phyloP scores from a whole-genome alignment of 2,888 invertebrate species.

The Germaria angustata region DNA sequence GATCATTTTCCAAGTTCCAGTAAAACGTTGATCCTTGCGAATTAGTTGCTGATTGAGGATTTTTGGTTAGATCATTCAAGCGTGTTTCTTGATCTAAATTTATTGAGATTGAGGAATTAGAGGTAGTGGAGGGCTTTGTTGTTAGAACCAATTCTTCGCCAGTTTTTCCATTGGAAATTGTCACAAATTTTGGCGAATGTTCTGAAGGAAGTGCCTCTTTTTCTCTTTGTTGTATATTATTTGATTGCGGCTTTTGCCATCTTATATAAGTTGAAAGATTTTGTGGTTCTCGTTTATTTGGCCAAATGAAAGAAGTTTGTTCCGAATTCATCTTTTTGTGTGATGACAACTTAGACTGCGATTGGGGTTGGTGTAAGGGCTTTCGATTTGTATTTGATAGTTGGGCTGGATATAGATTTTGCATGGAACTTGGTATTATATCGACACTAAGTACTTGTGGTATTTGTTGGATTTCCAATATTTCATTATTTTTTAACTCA shows the following conservation, averaged over 20 bases:
- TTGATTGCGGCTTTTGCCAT: neutral
- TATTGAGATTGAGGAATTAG: neutral
- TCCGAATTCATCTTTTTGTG: neutral
- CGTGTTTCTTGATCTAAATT: neutral
- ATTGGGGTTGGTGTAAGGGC: neutral
- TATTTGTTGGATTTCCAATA: conserved; percentile 70
- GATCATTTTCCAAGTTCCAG: neutral
- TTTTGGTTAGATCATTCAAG: neutral
- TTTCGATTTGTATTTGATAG: neutral
- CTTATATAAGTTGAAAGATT: neutral
- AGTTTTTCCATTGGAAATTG: neutral
- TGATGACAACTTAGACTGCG: neutral
- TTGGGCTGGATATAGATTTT: neutral
- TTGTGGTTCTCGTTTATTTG: neutral
- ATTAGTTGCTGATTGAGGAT: neutral
- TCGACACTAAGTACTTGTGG: conserved; percentile 76
- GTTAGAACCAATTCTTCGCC: too few species aligned
- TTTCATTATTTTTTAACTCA: conserved; percentile 73
- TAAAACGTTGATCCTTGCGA: neutral
- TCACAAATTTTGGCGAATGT: neutral
- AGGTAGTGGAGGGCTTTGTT: too few species aligned
- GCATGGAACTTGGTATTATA: conserved; percentile 65
- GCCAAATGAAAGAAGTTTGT: neutral
- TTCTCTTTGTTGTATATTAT: neutral
- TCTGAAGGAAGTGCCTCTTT: neutral